phyloP scores from a whole-genome alignment of 92 coral and sea anemone genomes.

The Palythoa caribaeorum region DNA sequence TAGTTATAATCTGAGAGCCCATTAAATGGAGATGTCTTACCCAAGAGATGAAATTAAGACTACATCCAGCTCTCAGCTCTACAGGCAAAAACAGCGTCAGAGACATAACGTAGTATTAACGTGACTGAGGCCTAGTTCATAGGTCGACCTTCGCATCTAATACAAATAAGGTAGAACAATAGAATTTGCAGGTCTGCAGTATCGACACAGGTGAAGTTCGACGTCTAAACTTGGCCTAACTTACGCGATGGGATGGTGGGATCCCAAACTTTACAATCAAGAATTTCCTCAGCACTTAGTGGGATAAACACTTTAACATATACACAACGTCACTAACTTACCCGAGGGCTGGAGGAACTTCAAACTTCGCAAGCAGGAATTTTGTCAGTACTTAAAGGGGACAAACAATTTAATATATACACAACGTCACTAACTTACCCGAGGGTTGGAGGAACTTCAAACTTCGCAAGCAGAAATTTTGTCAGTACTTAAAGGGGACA shows the following conservation, averaged over 20 bases:
- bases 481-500: not conserved
- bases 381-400: slow-evolving; percentile 19
- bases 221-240: not conserved
- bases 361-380: slow-evolving; percentile 61
- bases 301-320: no score
- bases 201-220: not conserved
- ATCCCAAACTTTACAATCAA: slow-evolving; percentile 63
- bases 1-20: no score
- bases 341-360: slow-evolving; percentile 61
- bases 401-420: no score
- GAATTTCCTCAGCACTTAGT: slow-evolving; percentile 45
- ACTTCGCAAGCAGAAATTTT: slow-evolving; percentile 61
- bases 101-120: no score
- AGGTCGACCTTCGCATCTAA: no score
- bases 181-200: no score
- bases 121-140: no score
- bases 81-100: no score
- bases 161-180: no score
- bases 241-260: slow-evolving; percentile 62
- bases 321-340: not conserved
- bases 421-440: slow-evolving; percentile 33
- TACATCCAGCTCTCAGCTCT: no score
- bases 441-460: slow-evolving; percentile 61
- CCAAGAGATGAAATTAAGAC: no score
- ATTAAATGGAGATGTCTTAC: no score